phyloP scores from a whole-genome alignment of 2,797 vertebrate genomes.

The Myripristis jacobus region DNA sequence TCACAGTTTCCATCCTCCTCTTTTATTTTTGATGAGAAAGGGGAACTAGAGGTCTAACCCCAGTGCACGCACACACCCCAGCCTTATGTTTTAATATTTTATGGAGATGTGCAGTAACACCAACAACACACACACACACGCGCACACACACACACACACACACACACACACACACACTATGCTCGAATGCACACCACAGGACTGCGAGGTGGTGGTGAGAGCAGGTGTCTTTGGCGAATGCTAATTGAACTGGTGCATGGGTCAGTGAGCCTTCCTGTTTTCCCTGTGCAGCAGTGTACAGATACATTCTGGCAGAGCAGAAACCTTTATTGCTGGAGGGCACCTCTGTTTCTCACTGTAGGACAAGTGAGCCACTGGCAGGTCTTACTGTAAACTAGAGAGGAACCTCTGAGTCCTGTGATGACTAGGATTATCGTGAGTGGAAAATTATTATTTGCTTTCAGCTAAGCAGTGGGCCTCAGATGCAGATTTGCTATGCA shows the following conservation, averaged over 20 bases:
- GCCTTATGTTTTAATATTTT: conserved; percentile 88
- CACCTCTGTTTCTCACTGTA: conserved; percentile 45
- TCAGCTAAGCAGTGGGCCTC: conserved; percentile 6
- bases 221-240: conserved; percentile 85
- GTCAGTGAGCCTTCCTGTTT: conserved; percentile 82
- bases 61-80: conserved; percentile 78
- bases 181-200: conserved; percentile 16
- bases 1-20: conserved; percentile 62
- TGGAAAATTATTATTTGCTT: conserved; percentile 37
- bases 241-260: conserved; percentile 84
- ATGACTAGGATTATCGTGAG: conserved; percentile 12
- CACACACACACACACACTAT: conserved; percentile 8
- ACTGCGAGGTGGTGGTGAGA: conserved; percentile 67
- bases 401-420: conserved; percentile 35
- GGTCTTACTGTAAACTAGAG: conserved; percentile 36
- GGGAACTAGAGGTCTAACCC: conserved; percentile 77
- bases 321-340: conserved; percentile 49
- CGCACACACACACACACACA: conserved; percentile 10
- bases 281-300: conserved; percentile 52
- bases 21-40: conserved; percentile 88
- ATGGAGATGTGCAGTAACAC: conserved; percentile 79
- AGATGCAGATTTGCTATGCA: conserved; percentile 31
- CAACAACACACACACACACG: conserved; percentile 41
- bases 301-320: conserved; percentile 67
- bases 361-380: conserved; percentile 28